Evolutionary conservation across 2,113 vertebrate genomes (phyloP).

Genomic region (Megalops atlanticus): DNA sequence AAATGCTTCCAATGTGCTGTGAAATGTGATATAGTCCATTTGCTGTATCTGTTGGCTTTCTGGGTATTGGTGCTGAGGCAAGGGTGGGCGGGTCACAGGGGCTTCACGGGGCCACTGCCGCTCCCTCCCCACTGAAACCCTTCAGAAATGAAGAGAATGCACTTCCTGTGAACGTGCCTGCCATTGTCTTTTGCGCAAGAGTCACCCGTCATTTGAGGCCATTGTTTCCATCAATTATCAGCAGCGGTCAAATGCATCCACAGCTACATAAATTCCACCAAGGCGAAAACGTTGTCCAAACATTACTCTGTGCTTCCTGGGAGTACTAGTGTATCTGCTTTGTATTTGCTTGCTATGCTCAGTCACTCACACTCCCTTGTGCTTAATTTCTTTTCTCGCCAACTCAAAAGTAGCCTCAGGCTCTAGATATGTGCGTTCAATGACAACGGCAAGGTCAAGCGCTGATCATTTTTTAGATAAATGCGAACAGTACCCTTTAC

Average conservation of each 20-base stretch:
- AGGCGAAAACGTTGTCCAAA: background rate
- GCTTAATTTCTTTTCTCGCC: background rate
- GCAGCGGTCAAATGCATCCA: background rate
- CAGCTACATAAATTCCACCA: background rate
- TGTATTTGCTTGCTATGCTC: background rate
- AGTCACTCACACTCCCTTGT: background rate
- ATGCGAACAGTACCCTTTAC: too few species aligned
- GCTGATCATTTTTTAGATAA: too few species aligned
- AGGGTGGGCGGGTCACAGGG: background rate
- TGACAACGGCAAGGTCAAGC: too few species aligned
- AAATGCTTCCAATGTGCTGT: background rate
- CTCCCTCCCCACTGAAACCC: background rate
- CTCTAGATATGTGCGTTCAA: too few species aligned
- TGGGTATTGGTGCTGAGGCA: background rate
- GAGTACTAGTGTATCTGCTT: background rate
- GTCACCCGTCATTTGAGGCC: background rate
- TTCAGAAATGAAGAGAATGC: too few species aligned
- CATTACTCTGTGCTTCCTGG: background rate
- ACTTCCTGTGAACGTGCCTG: background rate
- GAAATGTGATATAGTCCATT: background rate
- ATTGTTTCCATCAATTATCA: background rate
- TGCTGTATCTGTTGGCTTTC: background rate
- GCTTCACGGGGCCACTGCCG: background rate
- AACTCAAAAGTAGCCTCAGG: background rate
- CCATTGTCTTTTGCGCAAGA: background rate